Percentiles rank a stretch among this genome's conserved stretches.
These are phyloP conservation scores for Parazoanthus swiftii DNA, from an alignment of 92 coral and sea anemone species.

Conservation along the genomic window DNA sequence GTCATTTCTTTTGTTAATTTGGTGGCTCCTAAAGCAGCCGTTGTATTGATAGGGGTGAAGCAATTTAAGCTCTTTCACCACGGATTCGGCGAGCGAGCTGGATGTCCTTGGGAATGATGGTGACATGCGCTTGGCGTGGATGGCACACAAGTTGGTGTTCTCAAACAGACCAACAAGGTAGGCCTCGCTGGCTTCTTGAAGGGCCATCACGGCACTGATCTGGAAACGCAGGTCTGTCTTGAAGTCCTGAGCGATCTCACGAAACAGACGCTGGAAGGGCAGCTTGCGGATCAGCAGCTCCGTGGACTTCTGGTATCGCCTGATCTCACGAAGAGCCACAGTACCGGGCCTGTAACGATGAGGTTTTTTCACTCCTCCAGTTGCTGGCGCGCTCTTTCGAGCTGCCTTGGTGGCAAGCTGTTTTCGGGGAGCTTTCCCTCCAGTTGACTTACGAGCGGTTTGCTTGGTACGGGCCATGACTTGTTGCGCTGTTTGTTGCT, in stretches of 20 bases:
- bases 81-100: too few species aligned
- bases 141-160: too few species aligned
- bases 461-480: too few species aligned
- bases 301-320: slow-evolving; percentile 87
- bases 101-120: too few species aligned
- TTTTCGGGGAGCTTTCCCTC: slow-evolving; percentile 99
- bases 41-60: too few species aligned
- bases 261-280: slow-evolving; percentile 77
- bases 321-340: slow-evolving; percentile 87
- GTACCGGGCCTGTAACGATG: slow-evolving; percentile 97
- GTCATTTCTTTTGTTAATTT: too few species aligned
- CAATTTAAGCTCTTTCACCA: too few species aligned
- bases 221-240: slow-evolving; percentile 84
- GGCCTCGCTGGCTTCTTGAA: slow-evolving; percentile 4
- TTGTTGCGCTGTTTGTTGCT: too few species aligned
- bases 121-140: too few species aligned
- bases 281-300: slow-evolving; percentile 78
- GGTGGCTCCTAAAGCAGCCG: too few species aligned
- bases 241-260: slow-evolving; percentile 76
- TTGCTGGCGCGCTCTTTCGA: slow-evolving; percentile 97
- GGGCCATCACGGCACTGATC: slow-evolving; percentile 82
- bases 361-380: slow-evolving; percentile 98
- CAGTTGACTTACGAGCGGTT: background rate
- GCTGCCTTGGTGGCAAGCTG: slow-evolving; percentile 98
- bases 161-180: too few species aligned